These are phyloP conservation scores for Palythoa caribaeorum DNA, from an alignment of 92 coral and sea anemone species.

Conservation along the genomic window DNA sequence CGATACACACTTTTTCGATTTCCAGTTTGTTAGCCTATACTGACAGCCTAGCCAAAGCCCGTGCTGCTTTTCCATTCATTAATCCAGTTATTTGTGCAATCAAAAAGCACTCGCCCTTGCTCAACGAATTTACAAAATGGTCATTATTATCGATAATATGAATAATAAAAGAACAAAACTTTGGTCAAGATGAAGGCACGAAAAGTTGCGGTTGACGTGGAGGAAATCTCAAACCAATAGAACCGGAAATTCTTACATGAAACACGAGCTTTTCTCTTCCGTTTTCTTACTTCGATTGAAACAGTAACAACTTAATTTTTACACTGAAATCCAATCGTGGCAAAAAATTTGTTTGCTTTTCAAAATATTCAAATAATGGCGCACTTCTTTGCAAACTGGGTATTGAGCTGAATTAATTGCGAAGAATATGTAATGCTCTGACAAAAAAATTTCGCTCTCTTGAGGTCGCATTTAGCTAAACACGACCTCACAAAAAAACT, in stretches of 20 bases:
- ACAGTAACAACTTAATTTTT: not conserved
- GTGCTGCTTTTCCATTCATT: too few species aligned
- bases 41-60: too few species aligned
- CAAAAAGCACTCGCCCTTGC: too few species aligned
- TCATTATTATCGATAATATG: not conserved
- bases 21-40: too few species aligned
- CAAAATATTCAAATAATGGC: not conserved
- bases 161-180: not conserved
- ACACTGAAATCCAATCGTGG: too few species aligned
- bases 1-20: too few species aligned
- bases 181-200: not conserved
- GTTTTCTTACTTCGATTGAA: not conserved
- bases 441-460: not conserved
- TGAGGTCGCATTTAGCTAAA: not conserved
- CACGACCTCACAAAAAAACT: not conserved
- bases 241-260: not conserved
- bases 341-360: not conserved
- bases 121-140: too few species aligned
- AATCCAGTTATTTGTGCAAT: too few species aligned
- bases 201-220: slow-evolving; percentile 31
- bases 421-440: not conserved
- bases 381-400: not conserved
- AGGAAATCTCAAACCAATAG: not conserved
- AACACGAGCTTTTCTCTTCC: not conserved
- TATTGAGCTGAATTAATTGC: not conserved